A percentile compares a stretch with the other conserved stretches of the same genome.
These are phyloP conservation scores for Brachionus rotundiformis DNA, from an alignment of 1,140 invertebrate species.

Conservation along the genomic window DNA sequence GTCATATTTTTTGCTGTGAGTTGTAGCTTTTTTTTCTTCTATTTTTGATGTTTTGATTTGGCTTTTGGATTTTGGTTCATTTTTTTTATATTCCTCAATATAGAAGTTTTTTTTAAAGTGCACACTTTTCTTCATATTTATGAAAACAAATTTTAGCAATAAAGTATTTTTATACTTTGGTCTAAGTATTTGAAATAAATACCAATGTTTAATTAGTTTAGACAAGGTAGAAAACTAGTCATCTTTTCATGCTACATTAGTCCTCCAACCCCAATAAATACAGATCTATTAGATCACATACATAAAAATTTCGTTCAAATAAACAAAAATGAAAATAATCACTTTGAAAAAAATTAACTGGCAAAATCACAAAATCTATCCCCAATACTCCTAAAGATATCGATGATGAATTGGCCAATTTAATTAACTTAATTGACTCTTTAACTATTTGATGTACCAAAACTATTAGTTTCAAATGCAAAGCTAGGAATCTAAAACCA, in stretches of 20 bases:
- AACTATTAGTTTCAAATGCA: background rate
- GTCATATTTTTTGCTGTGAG: too few relatives aligned
- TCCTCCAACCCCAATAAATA: background rate
- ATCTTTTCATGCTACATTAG: background rate
- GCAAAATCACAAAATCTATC: background rate
- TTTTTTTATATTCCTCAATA: too few relatives aligned
- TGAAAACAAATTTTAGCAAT: too few relatives aligned
- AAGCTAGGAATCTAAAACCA: background rate
- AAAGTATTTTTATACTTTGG: too few relatives aligned
- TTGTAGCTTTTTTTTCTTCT: too few relatives aligned
- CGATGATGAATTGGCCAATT: background rate
- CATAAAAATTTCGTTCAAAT: slow-evolving; percentile 2
- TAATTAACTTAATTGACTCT: slow-evolving; percentile 14
- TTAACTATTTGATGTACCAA: background rate
- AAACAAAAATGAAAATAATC: background rate
- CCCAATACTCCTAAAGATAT: background rate
- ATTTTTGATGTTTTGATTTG: too few relatives aligned
- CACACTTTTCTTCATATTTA: too few relatives aligned
- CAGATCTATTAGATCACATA: slow-evolving; percentile 5
- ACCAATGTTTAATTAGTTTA: too few relatives aligned
- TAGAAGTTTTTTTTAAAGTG: too few relatives aligned
- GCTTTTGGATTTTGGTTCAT: too few relatives aligned
- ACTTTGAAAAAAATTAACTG: background rate
- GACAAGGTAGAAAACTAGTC: background rate
- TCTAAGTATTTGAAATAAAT: too few relatives aligned